A percentile compares a stretch with the other conserved stretches of the same genome.
These are phyloP conservation scores for Patella caerulea DNA, from an alignment of 2,888 invertebrate species.

Conservation along the genomic window DNA sequence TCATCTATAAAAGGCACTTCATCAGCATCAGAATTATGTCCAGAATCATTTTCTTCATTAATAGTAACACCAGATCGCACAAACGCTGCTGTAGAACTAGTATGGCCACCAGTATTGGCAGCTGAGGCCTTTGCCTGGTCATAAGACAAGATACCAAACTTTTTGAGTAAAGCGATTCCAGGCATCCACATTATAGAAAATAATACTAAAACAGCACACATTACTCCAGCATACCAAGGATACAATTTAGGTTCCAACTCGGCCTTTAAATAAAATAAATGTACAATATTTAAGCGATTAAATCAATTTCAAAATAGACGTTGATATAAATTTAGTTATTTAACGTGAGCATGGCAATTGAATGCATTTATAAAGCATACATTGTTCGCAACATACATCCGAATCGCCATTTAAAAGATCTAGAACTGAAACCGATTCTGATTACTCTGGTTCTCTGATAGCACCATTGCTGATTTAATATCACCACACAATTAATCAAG, in stretches of 20 bases:
- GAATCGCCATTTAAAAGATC: too few relatives aligned
- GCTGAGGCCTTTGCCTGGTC: constrained; percentile 50
- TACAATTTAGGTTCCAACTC: constrained; percentile 38
- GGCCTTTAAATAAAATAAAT: constrained; percentile 26
- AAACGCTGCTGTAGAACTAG: constrained; percentile 52
- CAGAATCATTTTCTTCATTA: constrained; percentile 46
- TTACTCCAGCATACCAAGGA: constrained; percentile 54
- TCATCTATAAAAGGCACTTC: constrained; percentile 8
- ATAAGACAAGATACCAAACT: constrained; percentile 46
- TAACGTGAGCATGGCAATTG: too few relatives aligned
- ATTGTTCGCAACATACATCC: too few relatives aligned
- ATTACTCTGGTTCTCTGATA: too few relatives aligned
- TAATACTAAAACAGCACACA: constrained; percentile 51
- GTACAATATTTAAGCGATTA: neutral
- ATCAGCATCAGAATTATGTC: constrained; percentile 44
- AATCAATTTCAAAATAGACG: neutral
- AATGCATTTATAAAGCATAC: too few relatives aligned
- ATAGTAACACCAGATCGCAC: constrained; percentile 42
- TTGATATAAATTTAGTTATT: neutral
- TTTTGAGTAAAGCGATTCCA: constrained; percentile 50
- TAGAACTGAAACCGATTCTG: too few relatives aligned
- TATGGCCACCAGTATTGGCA: constrained; percentile 48
- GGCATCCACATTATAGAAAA: constrained; percentile 57
- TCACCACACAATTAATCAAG: too few relatives aligned
- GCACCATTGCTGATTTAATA: too few relatives aligned